Conservation (phyloP, 2,888 invertebrate genomes). For the Trisateles emortualis region DNA sequence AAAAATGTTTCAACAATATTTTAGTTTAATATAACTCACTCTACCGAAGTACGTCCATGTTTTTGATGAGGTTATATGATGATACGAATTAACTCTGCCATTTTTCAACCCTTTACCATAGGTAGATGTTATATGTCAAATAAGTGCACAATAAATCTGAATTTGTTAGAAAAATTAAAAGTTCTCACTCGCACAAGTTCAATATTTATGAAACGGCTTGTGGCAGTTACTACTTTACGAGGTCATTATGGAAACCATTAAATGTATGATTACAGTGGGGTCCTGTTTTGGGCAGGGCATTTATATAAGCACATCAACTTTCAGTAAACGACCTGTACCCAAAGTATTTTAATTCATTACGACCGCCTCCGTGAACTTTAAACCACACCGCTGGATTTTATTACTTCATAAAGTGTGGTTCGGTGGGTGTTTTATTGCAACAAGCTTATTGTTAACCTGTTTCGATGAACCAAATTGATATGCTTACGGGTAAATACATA, state of each 20-base stretch:
- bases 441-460: conserved; percentile 54
- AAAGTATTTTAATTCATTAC: conserved; percentile 75
- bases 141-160: conserved; percentile 48
- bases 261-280: conserved; percentile 79
- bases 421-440: conserved; percentile 57
- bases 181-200: conserved; percentile 57
- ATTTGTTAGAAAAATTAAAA: conserved; percentile 58
- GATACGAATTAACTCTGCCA: conserved; percentile 9
- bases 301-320: conserved; percentile 83
- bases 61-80: conserved; percentile 14
- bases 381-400: conserved; percentile 69
- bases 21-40: conserved; percentile 6
- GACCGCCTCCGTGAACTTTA: conserved; percentile 63
- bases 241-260: conserved; percentile 82
- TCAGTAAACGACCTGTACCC: conserved; percentile 73
- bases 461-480: conserved; percentile 41
- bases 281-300: conserved; percentile 75
- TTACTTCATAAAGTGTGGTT: conserved; percentile 68
- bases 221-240: conserved; percentile 80
- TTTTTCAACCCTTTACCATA: conserved; percentile 19
- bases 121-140: conserved; percentile 26
- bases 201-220: conserved; percentile 77
- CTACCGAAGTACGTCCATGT: not conserved
- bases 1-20: conserved; percentile 14
- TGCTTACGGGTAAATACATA: conserved; percentile 23